These are phyloP conservation scores for Equus quagga DNA, from an alignment of 2,113 vertebrate genomes.

Conservation along the genomic window DNA sequence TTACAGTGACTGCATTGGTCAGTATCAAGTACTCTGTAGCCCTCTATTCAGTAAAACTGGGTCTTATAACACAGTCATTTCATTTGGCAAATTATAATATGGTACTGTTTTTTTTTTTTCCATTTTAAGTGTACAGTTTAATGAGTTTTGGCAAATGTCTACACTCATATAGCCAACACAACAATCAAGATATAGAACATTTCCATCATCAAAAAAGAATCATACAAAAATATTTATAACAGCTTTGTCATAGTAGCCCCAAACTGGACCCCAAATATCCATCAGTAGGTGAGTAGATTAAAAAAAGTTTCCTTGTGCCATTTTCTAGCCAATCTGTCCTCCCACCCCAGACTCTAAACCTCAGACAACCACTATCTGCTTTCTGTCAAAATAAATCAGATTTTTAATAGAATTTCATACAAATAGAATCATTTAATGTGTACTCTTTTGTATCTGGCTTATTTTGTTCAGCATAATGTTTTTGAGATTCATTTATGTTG, in stretches of 20 bases:
- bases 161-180: neutral
- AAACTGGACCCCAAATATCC: neutral
- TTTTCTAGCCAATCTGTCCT: neutral
- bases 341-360: neutral
- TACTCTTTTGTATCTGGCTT: neutral
- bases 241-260: neutral
- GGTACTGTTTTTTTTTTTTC: neutral
- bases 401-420: neutral
- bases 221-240: neutral
- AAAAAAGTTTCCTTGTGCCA: neutral
- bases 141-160: neutral
- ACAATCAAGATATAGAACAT: neutral
- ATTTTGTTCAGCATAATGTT: neutral
- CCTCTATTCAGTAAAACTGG: conserved; percentile 18
- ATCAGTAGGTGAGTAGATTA: neutral
- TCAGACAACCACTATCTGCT: neutral
- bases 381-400: neutral
- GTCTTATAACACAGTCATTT: conserved; percentile 57
- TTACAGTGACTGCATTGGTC: neutral
- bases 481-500: neutral
- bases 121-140: neutral
- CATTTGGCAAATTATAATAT: conserved; percentile 70
- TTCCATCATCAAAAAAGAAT: neutral
- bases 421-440: neutral
- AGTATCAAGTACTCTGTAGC: conserved; percentile 18